phyloP scores from a whole-genome alignment of 1,140 invertebrate genomes.

The Idris sp. region DNA sequence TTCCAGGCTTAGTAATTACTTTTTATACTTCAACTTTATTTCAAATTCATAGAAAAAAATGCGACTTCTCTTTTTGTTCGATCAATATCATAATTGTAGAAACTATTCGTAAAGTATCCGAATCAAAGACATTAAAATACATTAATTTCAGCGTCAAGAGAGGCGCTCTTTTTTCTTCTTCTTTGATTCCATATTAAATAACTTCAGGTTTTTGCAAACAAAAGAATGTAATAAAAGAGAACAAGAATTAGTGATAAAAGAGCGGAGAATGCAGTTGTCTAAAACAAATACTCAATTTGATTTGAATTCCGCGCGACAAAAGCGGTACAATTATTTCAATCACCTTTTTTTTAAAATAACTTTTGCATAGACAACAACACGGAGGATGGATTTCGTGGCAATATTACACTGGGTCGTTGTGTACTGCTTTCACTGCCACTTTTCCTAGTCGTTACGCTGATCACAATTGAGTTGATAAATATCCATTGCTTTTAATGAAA shows the following conservation, averaged over 20 bases:
- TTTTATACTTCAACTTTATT: slow-evolving; percentile 1
- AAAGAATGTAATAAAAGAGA: too few species aligned
- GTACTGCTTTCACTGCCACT: slow-evolving; percentile 59
- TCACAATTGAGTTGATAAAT: slow-evolving; percentile 64
- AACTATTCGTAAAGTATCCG: too few species aligned
- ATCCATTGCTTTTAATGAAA: slow-evolving; percentile 64
- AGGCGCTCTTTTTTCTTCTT: too few species aligned
- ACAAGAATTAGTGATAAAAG: too few species aligned
- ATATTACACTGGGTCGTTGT: slow-evolving; percentile 47
- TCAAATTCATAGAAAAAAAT: background rate
- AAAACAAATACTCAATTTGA: too few species aligned
- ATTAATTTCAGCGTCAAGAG: too few species aligned
- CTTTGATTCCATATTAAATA: too few species aligned
- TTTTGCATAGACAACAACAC: slow-evolving; percentile 6
- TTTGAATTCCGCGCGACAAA: background rate
- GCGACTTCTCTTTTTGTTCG: too few species aligned
- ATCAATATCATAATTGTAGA: too few species aligned
- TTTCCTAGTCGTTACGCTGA: slow-evolving; percentile 60
- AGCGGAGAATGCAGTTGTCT: too few species aligned
- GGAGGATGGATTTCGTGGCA: slow-evolving; percentile 20
- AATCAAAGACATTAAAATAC: too few species aligned
- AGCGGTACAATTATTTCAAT: slow-evolving; percentile 16
- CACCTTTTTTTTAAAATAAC: slow-evolving; percentile 24
- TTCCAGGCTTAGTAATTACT: slow-evolving; percentile 13
- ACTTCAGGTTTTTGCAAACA: too few species aligned